phyloP scores from a whole-genome alignment of 2,888 invertebrate genomes.

The Argyra leucocephala region DNA sequence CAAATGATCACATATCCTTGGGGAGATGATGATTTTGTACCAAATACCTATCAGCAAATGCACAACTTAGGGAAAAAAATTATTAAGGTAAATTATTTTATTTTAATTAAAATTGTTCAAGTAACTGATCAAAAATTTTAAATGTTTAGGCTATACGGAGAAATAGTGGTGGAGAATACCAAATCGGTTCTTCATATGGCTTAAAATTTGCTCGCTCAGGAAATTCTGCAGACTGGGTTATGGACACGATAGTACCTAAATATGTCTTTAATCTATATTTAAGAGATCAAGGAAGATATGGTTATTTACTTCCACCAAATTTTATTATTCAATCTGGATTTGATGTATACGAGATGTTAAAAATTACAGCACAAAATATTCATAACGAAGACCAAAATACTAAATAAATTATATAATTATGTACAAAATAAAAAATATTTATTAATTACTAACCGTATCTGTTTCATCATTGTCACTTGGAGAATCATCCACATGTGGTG shows the following conservation, averaged over 20 bases:
- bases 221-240: conserved; percentile 39
- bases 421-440: background rate
- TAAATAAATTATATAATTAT: background rate
- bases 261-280: conserved; percentile 36
- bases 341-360: conserved; percentile 36
- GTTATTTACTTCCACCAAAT: conserved; percentile 36
- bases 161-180: conserved; percentile 28
- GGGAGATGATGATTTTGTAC: conserved; percentile 39
- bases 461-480: conserved; percentile 29
- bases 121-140: conserved; percentile 31
- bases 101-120: conserved; percentile 30
- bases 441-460: conserved; percentile 28
- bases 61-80: conserved; percentile 28
- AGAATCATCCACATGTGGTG: conserved; percentile 34
- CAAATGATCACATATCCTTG: conserved; percentile 44
- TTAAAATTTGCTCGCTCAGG: conserved; percentile 35
- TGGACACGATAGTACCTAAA: conserved; percentile 32
- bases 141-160: conserved; percentile 24
- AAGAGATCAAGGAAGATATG: conserved; percentile 40
- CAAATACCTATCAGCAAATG: conserved; percentile 32
- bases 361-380: conserved; percentile 30
- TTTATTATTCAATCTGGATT: conserved; percentile 39
- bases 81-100: conserved; percentile 12
- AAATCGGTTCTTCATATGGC: conserved; percentile 34
- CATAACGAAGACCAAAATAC: background rate